Evolutionary conservation across 2,797 vertebrate species (phyloP), one percentile per base, ranked within the genome.

Genomic region (Chromobotia macracanthus): DNA sequence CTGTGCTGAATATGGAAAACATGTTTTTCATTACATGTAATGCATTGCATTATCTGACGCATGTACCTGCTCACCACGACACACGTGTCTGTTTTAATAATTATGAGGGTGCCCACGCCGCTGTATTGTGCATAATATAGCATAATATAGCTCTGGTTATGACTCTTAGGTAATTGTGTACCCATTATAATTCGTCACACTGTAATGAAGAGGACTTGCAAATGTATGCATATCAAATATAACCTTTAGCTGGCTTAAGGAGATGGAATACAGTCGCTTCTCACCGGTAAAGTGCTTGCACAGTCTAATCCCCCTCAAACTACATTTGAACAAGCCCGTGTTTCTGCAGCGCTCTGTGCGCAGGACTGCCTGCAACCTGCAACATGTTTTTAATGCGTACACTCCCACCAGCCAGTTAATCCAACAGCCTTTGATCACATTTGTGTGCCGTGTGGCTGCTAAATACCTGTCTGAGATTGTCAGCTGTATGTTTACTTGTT

Each of bases 401-500:
- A 31, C 60, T 61, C 28, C 60, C 16, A 61, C 28, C 9, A 18
- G 60, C 58, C 25, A 60, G 12, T 16, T 5, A 60, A 28, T 60
- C 16, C 48, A 60, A 60, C 56, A 28, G 56, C 75, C 75, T 80
- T 78, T 81, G 82, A 85, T 85, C 82, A 61, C 48, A 68, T 72
- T 78, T 55, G 38, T 41, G 6, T 41, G 38, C 38, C 6, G 15
- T 31, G 25, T 67, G 75, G 76, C 60, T 81, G 77, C 56, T 77
- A 75, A 66, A 71, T 63, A 82, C 69, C 63, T 77, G 75, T 46
- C 15, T 5, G 31, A 44, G 66, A 50, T 81, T 73, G 50, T 64
- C 13, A 18, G 23, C 2, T 60, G 1, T 25, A 25, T 60, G 12
- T 55, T 55, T 55, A 3, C 53, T 19, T 28, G 44, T 55, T 46